Evolutionary conservation across 1,140 invertebrate genomes (phyloP).

Genomic region (Lasaia peninsularis): DNA sequence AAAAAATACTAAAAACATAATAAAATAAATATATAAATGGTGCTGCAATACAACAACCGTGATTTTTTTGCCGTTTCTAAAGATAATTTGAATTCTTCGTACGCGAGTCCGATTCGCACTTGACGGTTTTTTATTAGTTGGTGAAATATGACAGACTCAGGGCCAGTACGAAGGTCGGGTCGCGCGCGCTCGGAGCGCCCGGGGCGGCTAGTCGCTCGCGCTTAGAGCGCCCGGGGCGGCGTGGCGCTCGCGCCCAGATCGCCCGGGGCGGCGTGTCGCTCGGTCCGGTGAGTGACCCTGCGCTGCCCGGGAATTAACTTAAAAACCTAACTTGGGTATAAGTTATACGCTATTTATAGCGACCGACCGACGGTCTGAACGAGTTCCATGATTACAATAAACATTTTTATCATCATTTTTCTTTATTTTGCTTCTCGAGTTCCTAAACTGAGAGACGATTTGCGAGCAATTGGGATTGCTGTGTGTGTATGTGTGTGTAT

Average conservation of each 20-base stretch:
- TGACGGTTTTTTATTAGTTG: no score
- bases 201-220: no score
- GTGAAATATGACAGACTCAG: no score
- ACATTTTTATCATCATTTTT: neutral
- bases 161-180: neutral
- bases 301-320: neutral
- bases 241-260: slow-evolving; percentile 4
- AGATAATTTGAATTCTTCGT: no score
- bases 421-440: neutral
- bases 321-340: slow-evolving; percentile 9
- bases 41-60: no score
- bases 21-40: no score
- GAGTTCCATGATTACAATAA: slow-evolving; percentile 3
- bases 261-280: slow-evolving; percentile 12
- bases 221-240: slow-evolving; percentile 3
- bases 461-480: no score
- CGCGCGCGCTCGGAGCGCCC: neutral
- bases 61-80: no score
- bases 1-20: no score
- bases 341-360: slow-evolving; percentile 4
- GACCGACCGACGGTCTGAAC: neutral
- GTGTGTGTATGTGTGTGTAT: no score
- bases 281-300: slow-evolving; percentile 16
- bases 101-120: no score
- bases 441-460: no score